Percentiles rank a stretch among this genome's conserved stretches.
Conservation (phyloP, 2,888 invertebrate genomes). For the Dione juno region DNA sequence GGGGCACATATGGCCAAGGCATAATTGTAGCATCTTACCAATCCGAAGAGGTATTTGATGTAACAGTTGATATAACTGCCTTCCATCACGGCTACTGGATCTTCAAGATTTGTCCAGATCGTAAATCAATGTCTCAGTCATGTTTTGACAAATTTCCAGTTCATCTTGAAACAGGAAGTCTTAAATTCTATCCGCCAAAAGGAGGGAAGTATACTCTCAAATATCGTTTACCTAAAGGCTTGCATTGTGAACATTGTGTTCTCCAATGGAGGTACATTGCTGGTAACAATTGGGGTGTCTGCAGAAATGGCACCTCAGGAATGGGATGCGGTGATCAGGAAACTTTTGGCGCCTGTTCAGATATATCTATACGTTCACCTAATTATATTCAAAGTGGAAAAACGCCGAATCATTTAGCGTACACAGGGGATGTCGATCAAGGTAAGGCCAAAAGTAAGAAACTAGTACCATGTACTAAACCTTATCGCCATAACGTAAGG, state of each 20-base stretch:
- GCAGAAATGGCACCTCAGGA: slow-evolving; percentile 86
- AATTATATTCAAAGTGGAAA: slow-evolving; percentile 53
- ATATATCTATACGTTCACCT: slow-evolving; percentile 86
- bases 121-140: slow-evolving; percentile 85
- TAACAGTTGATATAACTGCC: slow-evolving; percentile 90
- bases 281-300: slow-evolving; percentile 92
- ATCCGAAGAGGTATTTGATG: slow-evolving; percentile 85
- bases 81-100: slow-evolving; percentile 93
- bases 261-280: slow-evolving; percentile 94
- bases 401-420: slow-evolving; percentile 40
- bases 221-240: slow-evolving; percentile 82
- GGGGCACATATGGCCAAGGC: slow-evolving; percentile 90
- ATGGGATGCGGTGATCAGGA: slow-evolving; percentile 94
- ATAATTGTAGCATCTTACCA: slow-evolving; percentile 88
- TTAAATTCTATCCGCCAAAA: slow-evolving; percentile 87
- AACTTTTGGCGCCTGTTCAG: slow-evolving; percentile 92
- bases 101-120: slow-evolving; percentile 90
- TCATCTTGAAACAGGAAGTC: slow-evolving; percentile 79
- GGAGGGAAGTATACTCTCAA: slow-evolving; percentile 88
- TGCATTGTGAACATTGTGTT: slow-evolving; percentile 91
- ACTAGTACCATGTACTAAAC: not conserved
- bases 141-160: slow-evolving; percentile 89
- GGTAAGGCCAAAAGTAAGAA: slow-evolving; percentile 27
- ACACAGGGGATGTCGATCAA: slow-evolving; percentile 33
- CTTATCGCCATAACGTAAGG: no score